Conservation (phyloP, 2,888 invertebrate species). For the Galerucella nymphaeae region DNA sequence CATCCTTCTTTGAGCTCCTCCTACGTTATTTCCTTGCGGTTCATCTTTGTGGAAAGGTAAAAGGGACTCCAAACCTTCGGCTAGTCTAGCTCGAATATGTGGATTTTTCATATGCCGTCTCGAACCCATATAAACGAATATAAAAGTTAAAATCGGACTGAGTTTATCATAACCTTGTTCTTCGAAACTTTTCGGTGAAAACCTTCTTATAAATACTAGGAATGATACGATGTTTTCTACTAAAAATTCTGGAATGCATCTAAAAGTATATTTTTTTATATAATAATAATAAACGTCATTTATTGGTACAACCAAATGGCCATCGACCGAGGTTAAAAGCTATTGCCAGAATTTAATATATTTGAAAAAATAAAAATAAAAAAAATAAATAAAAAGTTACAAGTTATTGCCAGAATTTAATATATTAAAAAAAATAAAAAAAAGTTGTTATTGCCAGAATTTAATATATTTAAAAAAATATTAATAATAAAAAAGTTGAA, state of each 20-base stretch:
- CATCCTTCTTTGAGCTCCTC: conserved; percentile 74
- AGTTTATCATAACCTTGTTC: conserved; percentile 73
- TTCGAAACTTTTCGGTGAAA: conserved; percentile 73
- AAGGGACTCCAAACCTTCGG: conserved; percentile 89
- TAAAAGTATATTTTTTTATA: conserved; percentile 63
- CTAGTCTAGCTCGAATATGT: conserved; percentile 89
- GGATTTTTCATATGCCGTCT: conserved; percentile 83
- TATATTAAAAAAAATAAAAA: no score
- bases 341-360: no score
- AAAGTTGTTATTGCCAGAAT: no score
- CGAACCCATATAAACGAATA: conserved; percentile 90
- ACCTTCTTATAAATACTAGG: conserved; percentile 79
- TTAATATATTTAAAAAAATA: no score
- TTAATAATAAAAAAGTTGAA: no score
- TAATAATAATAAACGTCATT: no score
- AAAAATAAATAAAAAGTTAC: no score
- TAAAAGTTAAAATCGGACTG: conserved; percentile 79
- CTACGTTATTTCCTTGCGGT: conserved; percentile 62
- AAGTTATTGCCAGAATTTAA: no score
- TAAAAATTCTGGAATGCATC: conserved; percentile 90
- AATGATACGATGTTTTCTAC: conserved; percentile 88
- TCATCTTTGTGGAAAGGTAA: conserved; percentile 78
- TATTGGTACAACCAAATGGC: no score
- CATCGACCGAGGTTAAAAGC: no score
- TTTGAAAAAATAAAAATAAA: no score